Base-by-base conservation (phyloP, 2,113 vertebrate species). In the Onychostruthus taczanowskii region DNA sequence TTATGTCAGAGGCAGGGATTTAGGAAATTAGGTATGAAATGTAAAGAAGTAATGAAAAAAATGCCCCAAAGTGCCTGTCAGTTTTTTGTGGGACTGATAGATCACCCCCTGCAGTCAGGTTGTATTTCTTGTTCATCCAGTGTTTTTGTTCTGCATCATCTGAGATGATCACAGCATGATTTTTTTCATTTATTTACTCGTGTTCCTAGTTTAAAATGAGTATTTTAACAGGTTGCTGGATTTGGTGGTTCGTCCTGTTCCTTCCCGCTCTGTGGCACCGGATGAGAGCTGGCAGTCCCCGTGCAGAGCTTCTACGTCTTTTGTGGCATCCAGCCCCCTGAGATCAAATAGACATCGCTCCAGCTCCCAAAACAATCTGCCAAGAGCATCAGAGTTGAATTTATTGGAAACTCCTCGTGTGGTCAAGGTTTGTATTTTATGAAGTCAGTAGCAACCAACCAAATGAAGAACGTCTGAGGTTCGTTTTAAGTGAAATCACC, bases 381-480 rank as follows among this genome's bases (percentile, higher is more conserved):
- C 87, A 49, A 98, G 98, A 70, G 96, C 98, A n/a, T 96, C 98
- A n/a, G 99, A 99, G 84, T 96, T 99, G 72, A 97, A 95, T 92
- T 96, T 99, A 70, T 47, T 99, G 59, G 98, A 99, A 94, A 99
- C 99, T 19, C 99, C 99, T 39, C 98, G 96, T 81, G 98, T 99
- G 33, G 99, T 99, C 69, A 99, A 99, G 98, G 99, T 99, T 90
- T 98, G 97, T 94, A 31, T 64, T 72, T 55, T 8, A 17, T 43
- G 9, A 70, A 28, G 1, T 7, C 19, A 18, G 7, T 27, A 68
- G 24, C 23, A 59, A 17, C 27, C 10, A 37, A 11, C 14, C 13
- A 37, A 37, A 41, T 3, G 4, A 55, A 59, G 84, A 69, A 15
- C 17, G 30, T 33, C 2, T 13, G 10, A 79, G 7, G 2, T 63